Conservation (phyloP, 2,113 vertebrate species). For the Aptenodytes patagonicus region DNA sequence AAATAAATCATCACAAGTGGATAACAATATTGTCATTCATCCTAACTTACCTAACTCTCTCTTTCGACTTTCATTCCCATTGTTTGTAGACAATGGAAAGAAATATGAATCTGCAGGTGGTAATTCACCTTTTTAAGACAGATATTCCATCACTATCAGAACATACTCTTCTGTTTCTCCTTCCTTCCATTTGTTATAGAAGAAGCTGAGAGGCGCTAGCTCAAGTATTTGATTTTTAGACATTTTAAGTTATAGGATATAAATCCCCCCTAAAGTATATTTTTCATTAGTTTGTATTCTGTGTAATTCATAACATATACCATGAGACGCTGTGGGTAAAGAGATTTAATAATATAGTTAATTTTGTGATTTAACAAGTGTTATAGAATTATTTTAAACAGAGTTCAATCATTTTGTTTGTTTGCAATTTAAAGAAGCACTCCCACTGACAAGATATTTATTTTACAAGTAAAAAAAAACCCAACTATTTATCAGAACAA, state of each 20-base stretch:
- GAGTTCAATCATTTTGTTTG: background rate
- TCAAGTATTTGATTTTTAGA: background rate
- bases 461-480: background rate
- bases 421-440: background rate
- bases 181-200: background rate
- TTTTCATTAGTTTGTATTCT: background rate
- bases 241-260: background rate
- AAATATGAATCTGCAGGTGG: background rate
- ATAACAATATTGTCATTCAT: background rate
- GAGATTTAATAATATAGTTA: background rate
- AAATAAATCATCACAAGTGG: background rate
- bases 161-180: background rate
- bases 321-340: background rate
- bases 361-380: background rate
- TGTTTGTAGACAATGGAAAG: background rate
- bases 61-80: background rate
- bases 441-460: background rate
- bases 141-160: background rate
- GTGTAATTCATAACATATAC: background rate
- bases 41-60: background rate
- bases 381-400: background rate
- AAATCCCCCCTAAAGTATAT: background rate
- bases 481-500: background rate
- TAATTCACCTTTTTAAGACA: background rate
- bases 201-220: background rate